Evolutionary conservation across 1,140 invertebrate species (phyloP).

Genomic region (Melipona quadrifasciata): DNA sequence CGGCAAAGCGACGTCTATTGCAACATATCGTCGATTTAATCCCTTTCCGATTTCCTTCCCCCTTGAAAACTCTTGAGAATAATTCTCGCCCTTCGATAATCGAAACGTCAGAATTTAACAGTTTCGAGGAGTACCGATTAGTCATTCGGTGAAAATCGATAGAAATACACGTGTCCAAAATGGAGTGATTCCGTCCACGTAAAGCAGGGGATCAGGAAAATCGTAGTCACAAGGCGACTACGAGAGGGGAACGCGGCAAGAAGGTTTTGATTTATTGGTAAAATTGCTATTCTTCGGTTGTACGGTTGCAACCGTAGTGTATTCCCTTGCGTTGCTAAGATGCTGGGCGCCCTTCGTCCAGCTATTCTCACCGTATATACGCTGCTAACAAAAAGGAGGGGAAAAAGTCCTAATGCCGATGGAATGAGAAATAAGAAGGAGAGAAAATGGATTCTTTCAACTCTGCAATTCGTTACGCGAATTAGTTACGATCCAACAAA

Average conservation of each 20-base stretch:
- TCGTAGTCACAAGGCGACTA: neutral
- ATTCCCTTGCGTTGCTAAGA: conserved; percentile 21
- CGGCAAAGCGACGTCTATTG: fast-evolving
- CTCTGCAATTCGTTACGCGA: neutral
- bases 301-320: neutral
- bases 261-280: conserved; percentile 30
- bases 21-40: too few relatives aligned
- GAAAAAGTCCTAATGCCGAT: neutral
- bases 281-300: conserved; percentile 30
- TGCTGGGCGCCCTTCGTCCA: neutral
- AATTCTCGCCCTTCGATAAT: too few relatives aligned
- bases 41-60: too few relatives aligned
- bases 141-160: neutral
- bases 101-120: too few relatives aligned
- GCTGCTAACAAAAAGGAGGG: neutral
- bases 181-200: conserved; percentile 5
- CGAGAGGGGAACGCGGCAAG: conserved; percentile 2
- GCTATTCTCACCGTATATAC: neutral
- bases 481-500: neutral
- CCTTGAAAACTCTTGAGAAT: too few relatives aligned
- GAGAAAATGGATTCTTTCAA: neutral
- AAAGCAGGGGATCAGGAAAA: conserved; percentile 7
- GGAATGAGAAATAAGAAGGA: too few relatives aligned
- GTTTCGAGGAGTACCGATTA: too few relatives aligned
- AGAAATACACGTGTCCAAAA: neutral